phyloP scores from a whole-genome alignment of 1,140 invertebrate genomes.

The Riptortus pedestris region DNA sequence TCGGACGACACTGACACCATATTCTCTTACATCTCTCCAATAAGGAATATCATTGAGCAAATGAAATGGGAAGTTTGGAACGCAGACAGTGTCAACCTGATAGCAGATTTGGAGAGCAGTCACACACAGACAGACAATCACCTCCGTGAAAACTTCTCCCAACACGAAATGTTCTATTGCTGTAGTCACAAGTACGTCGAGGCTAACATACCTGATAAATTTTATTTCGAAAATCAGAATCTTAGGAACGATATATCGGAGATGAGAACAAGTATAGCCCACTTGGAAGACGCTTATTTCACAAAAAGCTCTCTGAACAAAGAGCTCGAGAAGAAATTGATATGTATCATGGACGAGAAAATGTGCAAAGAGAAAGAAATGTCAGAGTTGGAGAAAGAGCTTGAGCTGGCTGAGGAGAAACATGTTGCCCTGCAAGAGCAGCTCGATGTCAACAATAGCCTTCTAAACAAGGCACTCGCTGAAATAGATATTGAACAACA shows the following conservation, averaged over 20 bases:
- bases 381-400: not conserved
- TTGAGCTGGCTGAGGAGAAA: not conserved
- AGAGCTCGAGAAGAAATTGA: not conserved
- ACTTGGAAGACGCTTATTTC: not conserved
- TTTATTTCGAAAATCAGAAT: not conserved
- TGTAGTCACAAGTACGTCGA: not conserved
- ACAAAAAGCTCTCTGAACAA: not conserved
- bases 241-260: not conserved
- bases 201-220: not conserved
- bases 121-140: not conserved
- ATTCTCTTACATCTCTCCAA: not conserved
- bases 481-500: not conserved
- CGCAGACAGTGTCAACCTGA: not conserved
- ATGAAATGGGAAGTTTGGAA: not conserved
- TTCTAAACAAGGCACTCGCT: not conserved
- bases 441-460: not conserved
- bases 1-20: not conserved
- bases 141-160: not conserved
- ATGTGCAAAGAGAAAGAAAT: not conserved
- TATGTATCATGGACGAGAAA: not conserved
- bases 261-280: not conserved
- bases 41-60: not conserved
- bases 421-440: not conserved
- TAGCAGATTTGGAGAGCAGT: not conserved
- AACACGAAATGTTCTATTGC: not conserved